These are phyloP conservation scores for Narcine bancroftii DNA, from an alignment of 2,113 vertebrate species.

Conservation along the genomic window DNA sequence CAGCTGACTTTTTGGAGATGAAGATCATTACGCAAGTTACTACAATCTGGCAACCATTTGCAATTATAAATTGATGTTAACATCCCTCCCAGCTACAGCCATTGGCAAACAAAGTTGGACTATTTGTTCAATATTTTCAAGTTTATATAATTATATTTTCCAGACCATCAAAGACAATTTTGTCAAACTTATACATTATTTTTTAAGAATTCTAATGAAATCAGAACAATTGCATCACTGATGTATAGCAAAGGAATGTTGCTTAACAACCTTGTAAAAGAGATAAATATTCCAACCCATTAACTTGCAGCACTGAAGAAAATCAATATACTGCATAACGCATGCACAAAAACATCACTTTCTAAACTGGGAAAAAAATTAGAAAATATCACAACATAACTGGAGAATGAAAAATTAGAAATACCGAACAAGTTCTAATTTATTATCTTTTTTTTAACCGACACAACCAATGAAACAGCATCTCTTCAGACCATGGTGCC, in stretches of 20 bases:
- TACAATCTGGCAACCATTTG: slow-evolving; percentile 33
- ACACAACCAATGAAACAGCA: too few species aligned
- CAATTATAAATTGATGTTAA: slow-evolving; percentile 7
- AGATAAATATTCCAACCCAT: neutral
- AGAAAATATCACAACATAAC: neutral
- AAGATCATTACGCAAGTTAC: slow-evolving; percentile 6
- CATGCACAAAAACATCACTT: neutral
- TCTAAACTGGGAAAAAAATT: neutral
- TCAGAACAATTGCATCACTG: neutral
- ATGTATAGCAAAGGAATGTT: neutral
- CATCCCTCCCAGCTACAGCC: neutral
- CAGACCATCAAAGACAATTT: too few species aligned
- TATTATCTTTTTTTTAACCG: too few species aligned
- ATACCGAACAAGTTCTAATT: too few species aligned
- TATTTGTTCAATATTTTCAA: slow-evolving; percentile 11
- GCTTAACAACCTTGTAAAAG: neutral
- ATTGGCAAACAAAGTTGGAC: neutral
- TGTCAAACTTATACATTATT: neutral
- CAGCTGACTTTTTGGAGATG: slow-evolving; percentile 28
- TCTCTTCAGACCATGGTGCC: too few species aligned
- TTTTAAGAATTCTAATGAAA: neutral
- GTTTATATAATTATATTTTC: slow-evolving; percentile 19
- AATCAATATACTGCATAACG: neutral
- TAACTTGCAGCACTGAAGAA: neutral
- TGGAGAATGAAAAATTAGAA: neutral